phyloP scores from a whole-genome alignment of 2,888 invertebrate species.

The Pardosa pseudoannulata region DNA sequence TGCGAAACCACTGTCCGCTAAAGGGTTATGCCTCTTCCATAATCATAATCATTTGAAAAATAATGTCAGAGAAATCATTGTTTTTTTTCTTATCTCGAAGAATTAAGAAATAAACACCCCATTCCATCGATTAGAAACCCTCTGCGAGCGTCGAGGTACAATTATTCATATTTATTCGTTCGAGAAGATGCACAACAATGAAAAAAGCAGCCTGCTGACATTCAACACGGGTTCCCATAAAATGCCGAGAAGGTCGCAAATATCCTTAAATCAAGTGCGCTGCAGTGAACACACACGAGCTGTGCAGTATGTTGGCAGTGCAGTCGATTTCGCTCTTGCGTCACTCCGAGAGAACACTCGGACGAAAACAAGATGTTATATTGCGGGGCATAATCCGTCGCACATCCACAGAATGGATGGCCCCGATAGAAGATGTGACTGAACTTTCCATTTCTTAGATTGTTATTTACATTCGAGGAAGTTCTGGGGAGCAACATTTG shows the following conservation, averaged over 20 bases:
- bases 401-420: neutral
- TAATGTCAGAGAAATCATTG: too few species aligned
- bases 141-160: neutral
- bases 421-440: neutral
- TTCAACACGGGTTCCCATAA: neutral
- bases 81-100: too few species aligned
- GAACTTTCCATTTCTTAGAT: neutral
- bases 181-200: neutral
- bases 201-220: neutral
- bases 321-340: slow-evolving; percentile 12
- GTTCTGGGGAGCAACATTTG: too few species aligned
- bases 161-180: neutral
- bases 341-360: neutral
- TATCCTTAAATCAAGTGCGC: slow-evolving; percentile 21
- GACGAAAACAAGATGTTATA: neutral
- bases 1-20: too few species aligned
- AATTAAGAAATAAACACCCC: too few species aligned
- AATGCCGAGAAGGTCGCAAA: neutral
- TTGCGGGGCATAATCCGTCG: neutral
- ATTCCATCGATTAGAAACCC: neutral
- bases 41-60: too few species aligned
- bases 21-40: too few species aligned
- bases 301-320: neutral
- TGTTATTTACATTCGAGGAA: too few species aligned
- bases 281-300: neutral